phyloP scores from a whole-genome alignment of 92 coral and sea anemone genomes.

The Ricordea florida region DNA sequence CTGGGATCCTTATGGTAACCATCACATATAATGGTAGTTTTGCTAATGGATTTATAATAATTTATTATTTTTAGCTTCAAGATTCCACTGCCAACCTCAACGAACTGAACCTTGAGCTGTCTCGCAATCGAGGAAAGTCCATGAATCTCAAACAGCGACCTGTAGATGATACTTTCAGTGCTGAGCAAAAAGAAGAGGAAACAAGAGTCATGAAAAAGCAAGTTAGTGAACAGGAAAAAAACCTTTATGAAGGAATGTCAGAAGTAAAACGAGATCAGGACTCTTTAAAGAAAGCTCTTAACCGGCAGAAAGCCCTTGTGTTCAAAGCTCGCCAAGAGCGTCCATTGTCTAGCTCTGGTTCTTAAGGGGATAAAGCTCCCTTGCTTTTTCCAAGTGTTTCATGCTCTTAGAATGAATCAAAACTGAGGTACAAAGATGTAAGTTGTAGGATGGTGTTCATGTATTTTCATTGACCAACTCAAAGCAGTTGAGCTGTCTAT shows the following conservation, averaged over 20 bases:
- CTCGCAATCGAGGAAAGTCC: slow-evolving; percentile 87
- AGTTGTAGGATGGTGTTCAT: too few species aligned
- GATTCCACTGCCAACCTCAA: slow-evolving; percentile 96
- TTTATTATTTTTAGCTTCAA: slow-evolving; percentile 71
- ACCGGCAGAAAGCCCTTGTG: slow-evolving; percentile 82
- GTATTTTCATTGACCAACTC: too few species aligned
- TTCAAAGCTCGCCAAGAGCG: slow-evolving; percentile 83
- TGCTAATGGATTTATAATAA: too few species aligned
- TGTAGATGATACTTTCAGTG: slow-evolving; percentile 56
- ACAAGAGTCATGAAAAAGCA: slow-evolving; percentile 78
- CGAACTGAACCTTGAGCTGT: slow-evolving; percentile 86
- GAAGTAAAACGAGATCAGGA: slow-evolving; percentile 97
- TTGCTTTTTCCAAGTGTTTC: too few species aligned
- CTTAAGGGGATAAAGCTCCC: too few species aligned
- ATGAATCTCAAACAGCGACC: slow-evolving; percentile 92
- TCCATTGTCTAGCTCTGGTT: slow-evolving; percentile 20
- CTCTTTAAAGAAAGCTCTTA: slow-evolving; percentile 91
- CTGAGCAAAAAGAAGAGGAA: slow-evolving; percentile 83
- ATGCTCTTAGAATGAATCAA: too few species aligned
- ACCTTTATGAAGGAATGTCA: slow-evolving; percentile 97
- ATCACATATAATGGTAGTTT: too few species aligned
- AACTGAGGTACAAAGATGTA: too few species aligned
- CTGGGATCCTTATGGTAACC: too few species aligned
- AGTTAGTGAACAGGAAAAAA: slow-evolving; percentile 86
- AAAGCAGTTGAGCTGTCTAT: too few species aligned